phyloP scores from a whole-genome alignment of 2,113 vertebrate species.

The Delphinus delphis region DNA sequence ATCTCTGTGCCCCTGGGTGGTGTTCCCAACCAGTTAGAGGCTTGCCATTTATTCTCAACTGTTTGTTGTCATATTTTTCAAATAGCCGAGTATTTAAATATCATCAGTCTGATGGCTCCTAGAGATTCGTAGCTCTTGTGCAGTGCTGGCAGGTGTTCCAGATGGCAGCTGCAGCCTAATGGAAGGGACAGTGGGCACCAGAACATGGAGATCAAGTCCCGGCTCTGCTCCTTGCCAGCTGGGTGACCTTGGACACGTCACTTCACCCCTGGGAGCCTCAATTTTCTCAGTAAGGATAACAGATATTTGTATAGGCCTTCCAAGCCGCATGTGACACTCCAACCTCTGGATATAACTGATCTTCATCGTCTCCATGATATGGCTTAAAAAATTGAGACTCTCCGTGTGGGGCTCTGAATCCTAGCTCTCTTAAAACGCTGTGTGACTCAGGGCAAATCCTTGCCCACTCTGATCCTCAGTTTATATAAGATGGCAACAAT shows the following conservation, averaged over 20 bases:
- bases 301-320: neutral
- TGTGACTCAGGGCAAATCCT: neutral
- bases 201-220: neutral
- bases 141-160: neutral
- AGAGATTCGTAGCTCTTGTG: neutral
- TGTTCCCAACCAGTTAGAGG: slow-evolving; percentile 53
- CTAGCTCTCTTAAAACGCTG: neutral
- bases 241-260: neutral
- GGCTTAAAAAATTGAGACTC: neutral
- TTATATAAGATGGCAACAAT: neutral
- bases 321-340: neutral
- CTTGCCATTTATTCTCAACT: slow-evolving; percentile 64
- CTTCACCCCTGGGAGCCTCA: neutral
- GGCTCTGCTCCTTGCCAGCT: neutral
- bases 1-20: slow-evolving; percentile 44
- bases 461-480: neutral
- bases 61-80: slow-evolving; percentile 59
- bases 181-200: neutral
- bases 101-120: slow-evolving; percentile 14
- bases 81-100: slow-evolving; percentile 60
- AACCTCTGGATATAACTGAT: neutral
- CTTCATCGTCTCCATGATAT: neutral
- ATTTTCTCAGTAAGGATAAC: neutral
- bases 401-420: neutral
- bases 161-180: neutral